Base-by-base conservation (phyloP, 1,140 invertebrate genomes). In the Drosophila parabipectinata region DNA sequence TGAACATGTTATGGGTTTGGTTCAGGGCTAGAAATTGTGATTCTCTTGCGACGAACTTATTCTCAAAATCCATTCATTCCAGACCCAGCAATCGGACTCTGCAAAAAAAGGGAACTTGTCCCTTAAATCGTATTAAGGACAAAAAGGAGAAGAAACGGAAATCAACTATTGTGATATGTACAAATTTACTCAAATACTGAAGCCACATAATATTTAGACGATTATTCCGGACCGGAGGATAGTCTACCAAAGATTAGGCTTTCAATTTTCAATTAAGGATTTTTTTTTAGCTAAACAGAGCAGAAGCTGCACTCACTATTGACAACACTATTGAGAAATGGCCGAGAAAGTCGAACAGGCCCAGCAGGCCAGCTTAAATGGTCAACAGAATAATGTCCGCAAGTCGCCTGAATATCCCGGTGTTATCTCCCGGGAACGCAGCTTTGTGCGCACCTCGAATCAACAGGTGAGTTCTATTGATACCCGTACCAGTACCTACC, bases 381-480 rank as follows among this genome's bases (percentile, higher is more conserved):
- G 77, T 51, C 82, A 87, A 66, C 83, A 88, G 63, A 87, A 77
- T 26, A 82, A 91, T 77, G 62, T 66, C 14, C 85, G 85, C 54
- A 91, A 91, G 68, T 91, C 90, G 8, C 90, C 90, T 51, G 90
- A 91, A 50, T 85, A 71, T 78, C 88, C 91, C 21, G 92, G 92
- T 34, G 93, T 93, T 71, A 94, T 94, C 79, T 93, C 93, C 85
- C 83, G 94, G 63, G 94, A 94, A 90, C 92, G 94, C 63, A 94
- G 94, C 77, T 94, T 94, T 87, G 92, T 94, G 45, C 92, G 94
- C 45, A 93, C 93, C 41, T 93, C 94, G 61, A 93, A 93, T 50
- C 93, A 94, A 79, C 93, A 94, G 79, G 89, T 89, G 21, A 53
- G 52, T 68, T 39, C 7, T 4, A 18, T 7, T 8, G 15, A 5